Conservation (phyloP, 2,113 vertebrate species). For the Syrmaticus mikado region DNA sequence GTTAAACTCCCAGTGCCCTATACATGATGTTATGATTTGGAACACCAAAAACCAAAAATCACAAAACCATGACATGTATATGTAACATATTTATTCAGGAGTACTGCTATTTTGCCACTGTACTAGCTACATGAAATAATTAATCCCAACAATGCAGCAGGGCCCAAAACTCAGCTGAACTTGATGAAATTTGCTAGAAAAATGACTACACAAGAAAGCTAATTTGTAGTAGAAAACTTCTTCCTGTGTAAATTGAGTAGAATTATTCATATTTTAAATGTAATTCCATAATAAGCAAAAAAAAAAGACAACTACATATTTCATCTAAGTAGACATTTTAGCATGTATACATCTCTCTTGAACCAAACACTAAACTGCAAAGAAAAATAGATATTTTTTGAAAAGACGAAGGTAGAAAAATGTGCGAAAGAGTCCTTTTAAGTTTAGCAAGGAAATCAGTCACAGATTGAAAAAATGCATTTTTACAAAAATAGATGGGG, state of each 20-base stretch:
- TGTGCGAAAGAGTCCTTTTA: neutral
- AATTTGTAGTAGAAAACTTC: neutral
- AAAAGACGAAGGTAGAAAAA: accelerated
- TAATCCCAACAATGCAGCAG: neutral
- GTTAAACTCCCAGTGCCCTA: no score
- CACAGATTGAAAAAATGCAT: neutral
- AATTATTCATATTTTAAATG: neutral
- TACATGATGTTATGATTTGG: no score
- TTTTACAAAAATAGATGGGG: neutral
- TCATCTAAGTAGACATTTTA: neutral
- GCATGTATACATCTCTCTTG: neutral
- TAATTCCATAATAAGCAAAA: neutral
- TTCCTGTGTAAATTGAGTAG: neutral
- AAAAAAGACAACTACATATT: neutral
- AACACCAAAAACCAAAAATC: no score
- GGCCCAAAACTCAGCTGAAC: neutral
- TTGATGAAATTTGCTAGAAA: neutral
- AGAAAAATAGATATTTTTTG: neutral
- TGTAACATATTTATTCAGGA: neutral
- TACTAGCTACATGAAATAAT: neutral
- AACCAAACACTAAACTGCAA: neutral
- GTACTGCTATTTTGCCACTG: neutral
- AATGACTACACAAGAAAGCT: neutral
- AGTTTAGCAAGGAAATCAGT: neutral
- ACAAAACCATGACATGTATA: neutral